phyloP scores from a whole-genome alignment of 2,888 invertebrate genomes.

The Tiliacea aurago region DNA sequence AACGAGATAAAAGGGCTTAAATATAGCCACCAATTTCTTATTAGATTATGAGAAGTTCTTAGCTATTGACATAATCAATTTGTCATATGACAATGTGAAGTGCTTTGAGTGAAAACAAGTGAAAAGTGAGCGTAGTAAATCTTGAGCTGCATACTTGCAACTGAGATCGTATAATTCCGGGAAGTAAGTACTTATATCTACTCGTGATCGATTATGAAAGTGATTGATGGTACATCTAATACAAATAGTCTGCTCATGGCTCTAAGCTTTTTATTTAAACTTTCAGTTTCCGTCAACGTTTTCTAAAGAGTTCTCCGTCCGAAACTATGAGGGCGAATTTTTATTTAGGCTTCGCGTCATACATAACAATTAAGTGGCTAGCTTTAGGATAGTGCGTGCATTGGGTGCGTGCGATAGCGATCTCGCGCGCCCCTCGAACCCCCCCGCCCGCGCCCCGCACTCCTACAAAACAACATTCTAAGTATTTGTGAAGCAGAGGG shows the following conservation, averaged over 20 bases:
- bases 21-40: constrained; percentile 37
- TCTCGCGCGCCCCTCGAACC: constrained; percentile 81
- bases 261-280: constrained; percentile 47
- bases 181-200: constrained; percentile 1
- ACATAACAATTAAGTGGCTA: constrained; percentile 89
- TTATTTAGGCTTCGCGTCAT: constrained; percentile 79
- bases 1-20: constrained; percentile 46
- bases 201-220: constrained; percentile 44
- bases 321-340: constrained; percentile 65
- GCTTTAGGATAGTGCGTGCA: constrained; percentile 90
- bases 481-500: constrained; percentile 88
- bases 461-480: constrained; percentile 88
- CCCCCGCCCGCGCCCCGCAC: constrained; percentile 75
- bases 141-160: background rate
- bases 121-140: background rate
- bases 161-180: constrained; percentile 18
- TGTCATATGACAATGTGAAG: constrained; percentile 21
- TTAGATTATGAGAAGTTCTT: constrained; percentile 44
- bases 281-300: constrained; percentile 63
- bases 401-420: constrained; percentile 90
- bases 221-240: constrained; percentile 36
- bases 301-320: constrained; percentile 60
- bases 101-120: constrained; percentile 25
- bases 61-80: constrained; percentile 27
- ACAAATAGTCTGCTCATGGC: background rate